These are phyloP conservation scores for Zaprionus ornatus DNA, from an alignment of 1,140 invertebrate species.

Conservation along the genomic window DNA sequence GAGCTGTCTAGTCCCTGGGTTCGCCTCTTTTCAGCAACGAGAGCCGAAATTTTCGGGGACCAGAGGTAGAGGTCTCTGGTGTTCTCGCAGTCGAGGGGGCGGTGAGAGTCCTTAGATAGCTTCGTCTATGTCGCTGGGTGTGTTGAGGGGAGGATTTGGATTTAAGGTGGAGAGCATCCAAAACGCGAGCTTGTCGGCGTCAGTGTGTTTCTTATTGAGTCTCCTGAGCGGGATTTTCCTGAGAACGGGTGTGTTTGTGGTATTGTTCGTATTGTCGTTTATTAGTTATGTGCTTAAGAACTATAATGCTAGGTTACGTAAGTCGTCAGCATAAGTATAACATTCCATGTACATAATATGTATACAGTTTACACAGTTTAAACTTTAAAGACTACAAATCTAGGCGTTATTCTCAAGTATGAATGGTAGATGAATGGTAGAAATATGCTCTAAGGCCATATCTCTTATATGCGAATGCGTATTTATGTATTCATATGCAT, in stretches of 20 bases:
- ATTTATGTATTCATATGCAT: slow-evolving; percentile 12
- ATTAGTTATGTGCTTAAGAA: slow-evolving; percentile 60
- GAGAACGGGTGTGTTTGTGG: not conserved
- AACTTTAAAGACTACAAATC: slow-evolving; percentile 42
- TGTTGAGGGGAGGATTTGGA: too few relatives aligned
- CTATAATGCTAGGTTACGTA: slow-evolving; percentile 60
- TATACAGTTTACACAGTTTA: slow-evolving; percentile 37
- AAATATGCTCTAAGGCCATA: slow-evolving; percentile 77
- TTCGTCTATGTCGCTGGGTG: too few relatives aligned
- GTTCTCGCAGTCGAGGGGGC: too few relatives aligned
- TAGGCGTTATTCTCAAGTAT: slow-evolving; percentile 70
- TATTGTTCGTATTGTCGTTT: slow-evolving; percentile 45
- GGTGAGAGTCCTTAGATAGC: too few relatives aligned
- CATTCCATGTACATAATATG: slow-evolving; percentile 50
- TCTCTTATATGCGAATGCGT: slow-evolving; percentile 53
- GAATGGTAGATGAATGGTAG: slow-evolving; percentile 79
- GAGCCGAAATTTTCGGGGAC: too few relatives aligned
- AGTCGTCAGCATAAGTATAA: slow-evolving; percentile 70
- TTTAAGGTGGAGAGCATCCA: not conserved
- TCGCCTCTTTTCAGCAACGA: too few relatives aligned
- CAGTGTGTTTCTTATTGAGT: not conserved
- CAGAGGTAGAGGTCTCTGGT: too few relatives aligned
- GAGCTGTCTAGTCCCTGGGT: too few relatives aligned
- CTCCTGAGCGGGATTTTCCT: not conserved
- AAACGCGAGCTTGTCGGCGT: too few relatives aligned